Conservation (phyloP, 2,797 vertebrate species). For the Hippopotamyrus pictus region DNA sequence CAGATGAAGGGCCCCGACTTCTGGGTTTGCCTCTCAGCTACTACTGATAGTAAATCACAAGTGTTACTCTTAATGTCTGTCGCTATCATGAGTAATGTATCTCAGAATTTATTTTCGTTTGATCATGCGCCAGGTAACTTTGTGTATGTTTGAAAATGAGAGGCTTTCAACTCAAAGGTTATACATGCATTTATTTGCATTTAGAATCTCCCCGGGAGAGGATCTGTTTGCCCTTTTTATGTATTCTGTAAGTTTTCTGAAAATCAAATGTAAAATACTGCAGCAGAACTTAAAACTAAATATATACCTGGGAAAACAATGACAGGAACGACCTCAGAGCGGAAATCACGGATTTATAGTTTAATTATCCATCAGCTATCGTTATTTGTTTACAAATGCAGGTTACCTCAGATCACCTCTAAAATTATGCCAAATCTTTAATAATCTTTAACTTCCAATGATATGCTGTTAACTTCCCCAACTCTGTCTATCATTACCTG, state of each 20-base stretch:
- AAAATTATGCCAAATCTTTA: neutral
- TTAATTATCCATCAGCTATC: constrained; percentile 28
- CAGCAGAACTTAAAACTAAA: constrained; percentile 48
- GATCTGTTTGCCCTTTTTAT: constrained; percentile 34
- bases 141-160: constrained; percentile 72
- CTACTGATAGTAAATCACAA: neutral
- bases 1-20: neutral
- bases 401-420: neutral
- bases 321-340: constrained; percentile 55
- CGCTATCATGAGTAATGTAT: constrained; percentile 49
- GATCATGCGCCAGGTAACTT: constrained; percentile 60
- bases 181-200: constrained; percentile 71
- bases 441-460: neutral
- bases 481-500: neutral
- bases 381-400: constrained; percentile 22
- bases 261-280: constrained; percentile 50
- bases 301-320: constrained; percentile 27
- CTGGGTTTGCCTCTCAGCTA: neutral
- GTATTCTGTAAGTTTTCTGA: constrained; percentile 43
- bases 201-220: constrained; percentile 45
- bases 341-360: constrained; percentile 57
- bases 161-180: constrained; percentile 68
- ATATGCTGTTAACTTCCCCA: neutral
- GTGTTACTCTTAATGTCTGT: neutral
- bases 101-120: constrained; percentile 64